A percentile compares a stretch with the other conserved stretches of the same genome.
These are phyloP conservation scores for Agelastica alni DNA, from an alignment of 2,888 invertebrate species.

Conservation along the genomic window DNA sequence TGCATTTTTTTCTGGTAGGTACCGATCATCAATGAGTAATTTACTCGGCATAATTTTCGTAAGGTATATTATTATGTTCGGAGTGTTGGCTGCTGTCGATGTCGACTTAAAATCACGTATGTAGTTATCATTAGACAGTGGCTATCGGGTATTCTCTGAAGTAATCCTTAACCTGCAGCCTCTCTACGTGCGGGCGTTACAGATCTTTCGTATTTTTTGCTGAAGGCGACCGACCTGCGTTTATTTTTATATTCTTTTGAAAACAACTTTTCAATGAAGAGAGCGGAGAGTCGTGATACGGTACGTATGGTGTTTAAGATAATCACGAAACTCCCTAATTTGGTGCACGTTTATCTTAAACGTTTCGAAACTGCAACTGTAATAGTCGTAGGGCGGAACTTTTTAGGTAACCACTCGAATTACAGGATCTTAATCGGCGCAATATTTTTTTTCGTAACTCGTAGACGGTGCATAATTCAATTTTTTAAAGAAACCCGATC, in stretches of 20 bases:
- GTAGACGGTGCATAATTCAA: too few species aligned
- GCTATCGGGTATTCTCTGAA: constrained; percentile 31
- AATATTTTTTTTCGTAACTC: not conserved
- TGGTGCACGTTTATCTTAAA: not conserved
- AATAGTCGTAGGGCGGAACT: too few species aligned
- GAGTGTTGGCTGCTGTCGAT: constrained; percentile 29
- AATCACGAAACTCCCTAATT: not conserved
- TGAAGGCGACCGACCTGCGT: constrained; percentile 6
- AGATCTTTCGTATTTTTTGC: constrained; percentile 16
- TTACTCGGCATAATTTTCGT: constrained; percentile 28
- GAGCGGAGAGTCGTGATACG: not conserved
- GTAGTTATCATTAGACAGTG: constrained; percentile 37
- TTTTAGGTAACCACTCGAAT: too few species aligned
- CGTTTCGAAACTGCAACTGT: too few species aligned
- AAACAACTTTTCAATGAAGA: constrained; percentile 1
- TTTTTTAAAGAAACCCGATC: not conserved
- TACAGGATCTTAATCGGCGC: too few species aligned
- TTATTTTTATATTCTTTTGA: too few species aligned
- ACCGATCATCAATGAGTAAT: constrained; percentile 29
- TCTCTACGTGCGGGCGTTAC: constrained; percentile 27
- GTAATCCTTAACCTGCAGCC: constrained; percentile 33
- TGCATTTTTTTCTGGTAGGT: too few species aligned
- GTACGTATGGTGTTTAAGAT: not conserved
- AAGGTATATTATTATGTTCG: constrained; percentile 30
- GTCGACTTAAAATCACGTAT: constrained; percentile 27